Percentiles rank a stretch among this genome's conserved stretches.
phyloP scores from a whole-genome alignment of 2,888 invertebrate species.

The Eretmocerus hayati region DNA sequence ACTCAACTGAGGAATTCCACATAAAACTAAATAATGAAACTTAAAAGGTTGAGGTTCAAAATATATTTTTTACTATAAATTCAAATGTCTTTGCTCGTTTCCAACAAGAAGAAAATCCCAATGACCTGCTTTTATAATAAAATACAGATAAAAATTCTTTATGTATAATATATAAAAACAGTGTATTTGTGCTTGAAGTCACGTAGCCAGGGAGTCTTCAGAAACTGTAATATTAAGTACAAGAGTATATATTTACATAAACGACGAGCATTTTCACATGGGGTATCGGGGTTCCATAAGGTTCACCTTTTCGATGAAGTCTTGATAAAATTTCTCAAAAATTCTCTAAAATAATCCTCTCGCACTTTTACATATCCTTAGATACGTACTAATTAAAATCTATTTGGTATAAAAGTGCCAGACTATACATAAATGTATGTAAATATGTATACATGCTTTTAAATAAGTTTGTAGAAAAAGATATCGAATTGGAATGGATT shows the following conservation, averaged over 20 bases:
- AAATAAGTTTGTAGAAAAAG: too few relatives aligned
- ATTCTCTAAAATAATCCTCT: neutral
- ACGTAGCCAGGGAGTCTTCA: slow-evolving; percentile 13
- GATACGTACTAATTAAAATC: slow-evolving; percentile 20
- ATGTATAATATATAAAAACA: slow-evolving; percentile 10
- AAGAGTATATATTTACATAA: slow-evolving; percentile 24
- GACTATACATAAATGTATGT: slow-evolving; percentile 21
- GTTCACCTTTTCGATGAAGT: neutral
- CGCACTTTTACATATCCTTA: slow-evolving; percentile 1
- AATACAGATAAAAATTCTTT: slow-evolving; percentile 7
- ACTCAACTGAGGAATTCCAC: too few relatives aligned
- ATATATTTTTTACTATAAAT: too few relatives aligned
- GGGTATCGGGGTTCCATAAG: neutral
- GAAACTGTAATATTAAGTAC: slow-evolving; percentile 19
- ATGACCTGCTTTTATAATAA: slow-evolving; percentile 3
- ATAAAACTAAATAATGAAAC: too few relatives aligned
- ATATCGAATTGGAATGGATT: slow-evolving; percentile 31
- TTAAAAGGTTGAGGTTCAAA: too few relatives aligned
- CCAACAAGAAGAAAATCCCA: slow-evolving; percentile 9
- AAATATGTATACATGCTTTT: slow-evolving; percentile 3
- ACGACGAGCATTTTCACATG: slow-evolving; percentile 16
- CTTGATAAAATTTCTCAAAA: neutral
- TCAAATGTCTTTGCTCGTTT: too few relatives aligned
- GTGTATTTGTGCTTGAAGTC: slow-evolving; percentile 14
- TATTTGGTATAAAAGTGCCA: slow-evolving; percentile 31